Evolutionary conservation across 2,888 invertebrate genomes (phyloP).

Genomic region (Agapostemon virescens): DNA sequence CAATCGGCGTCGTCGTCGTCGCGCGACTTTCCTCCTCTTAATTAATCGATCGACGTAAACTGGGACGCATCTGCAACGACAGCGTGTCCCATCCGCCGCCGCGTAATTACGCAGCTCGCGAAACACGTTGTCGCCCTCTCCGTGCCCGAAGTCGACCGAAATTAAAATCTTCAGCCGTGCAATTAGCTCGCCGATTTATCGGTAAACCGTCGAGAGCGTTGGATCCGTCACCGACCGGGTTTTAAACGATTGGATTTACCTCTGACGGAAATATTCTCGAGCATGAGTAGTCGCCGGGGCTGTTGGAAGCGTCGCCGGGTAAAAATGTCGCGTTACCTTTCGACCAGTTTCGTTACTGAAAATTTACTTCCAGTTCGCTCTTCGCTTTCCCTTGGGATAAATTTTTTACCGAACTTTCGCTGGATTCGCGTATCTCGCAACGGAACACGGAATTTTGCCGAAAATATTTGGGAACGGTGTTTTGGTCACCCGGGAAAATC

Average conservation of each 20-base stretch:
- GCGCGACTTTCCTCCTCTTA: constrained; percentile 16
- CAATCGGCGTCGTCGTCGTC: not conserved
- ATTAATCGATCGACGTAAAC: constrained; percentile 30
- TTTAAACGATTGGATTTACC: constrained; percentile 11
- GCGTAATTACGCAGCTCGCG: constrained; percentile 15
- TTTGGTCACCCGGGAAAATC: not conserved
- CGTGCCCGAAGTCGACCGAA: constrained; percentile 10
- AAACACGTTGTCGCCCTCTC: constrained; percentile 22
- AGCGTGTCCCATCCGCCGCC: constrained; percentile 6
- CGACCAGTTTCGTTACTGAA: constrained; percentile 4
- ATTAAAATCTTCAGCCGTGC: constrained; percentile 25
- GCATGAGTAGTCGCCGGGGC: not conserved
- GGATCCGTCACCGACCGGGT: not conserved
- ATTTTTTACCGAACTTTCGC: constrained; percentile 1
- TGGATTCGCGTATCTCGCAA: not conserved
- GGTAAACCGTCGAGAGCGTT: constrained; percentile 12
- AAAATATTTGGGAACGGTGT: not conserved
- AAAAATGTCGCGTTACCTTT: constrained; percentile 7
- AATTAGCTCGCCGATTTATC: constrained; percentile 22
- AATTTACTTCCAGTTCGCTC: not conserved
- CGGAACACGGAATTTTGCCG: not conserved
- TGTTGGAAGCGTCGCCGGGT: not conserved
- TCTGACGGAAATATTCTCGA: not conserved
- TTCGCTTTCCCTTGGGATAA: not conserved
- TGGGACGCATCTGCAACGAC: constrained; percentile 12